These are phyloP conservation scores for Coenonympha arcania DNA, from an alignment of 2,888 invertebrate genomes.

Conservation along the genomic window DNA sequence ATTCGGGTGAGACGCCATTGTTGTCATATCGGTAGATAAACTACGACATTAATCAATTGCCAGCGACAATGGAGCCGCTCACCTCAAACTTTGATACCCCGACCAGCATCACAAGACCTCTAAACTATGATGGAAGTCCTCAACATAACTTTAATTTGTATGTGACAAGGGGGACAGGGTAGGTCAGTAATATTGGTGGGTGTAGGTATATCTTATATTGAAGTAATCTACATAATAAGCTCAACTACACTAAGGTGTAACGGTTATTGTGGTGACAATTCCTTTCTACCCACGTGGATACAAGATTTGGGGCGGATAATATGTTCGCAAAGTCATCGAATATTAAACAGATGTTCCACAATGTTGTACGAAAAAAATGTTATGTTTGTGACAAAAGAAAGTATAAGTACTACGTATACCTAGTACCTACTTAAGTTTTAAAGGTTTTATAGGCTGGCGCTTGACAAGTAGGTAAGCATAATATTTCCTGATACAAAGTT, in stretches of 20 bases:
- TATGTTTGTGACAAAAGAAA: too few species aligned
- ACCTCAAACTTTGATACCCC: conserved; percentile 48
- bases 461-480: too few species aligned
- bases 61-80: conserved; percentile 62
- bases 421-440: too few species aligned
- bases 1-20: conserved; percentile 66
- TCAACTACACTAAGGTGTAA: conserved; percentile 46
- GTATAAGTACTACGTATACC: too few species aligned
- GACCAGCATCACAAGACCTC: conserved; percentile 42
- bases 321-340: background rate
- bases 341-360: background rate
- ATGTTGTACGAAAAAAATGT: too few species aligned
- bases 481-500: too few species aligned
- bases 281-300: conserved; percentile 41
- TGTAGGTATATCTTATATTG: conserved; percentile 41
- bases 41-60: conserved; percentile 68
- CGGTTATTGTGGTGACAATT: conserved; percentile 54
- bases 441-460: too few species aligned
- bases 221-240: conserved; percentile 53
- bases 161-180: conserved; percentile 16
- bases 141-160: conserved; percentile 9
- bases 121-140: conserved; percentile 22
- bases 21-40: conserved; percentile 72
- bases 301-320: background rate
- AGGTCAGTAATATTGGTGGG: conserved; percentile 36